These are phyloP conservation scores for Scolopax rusticola DNA, from an alignment of 2,797 vertebrate genomes.

Conservation along the genomic window DNA sequence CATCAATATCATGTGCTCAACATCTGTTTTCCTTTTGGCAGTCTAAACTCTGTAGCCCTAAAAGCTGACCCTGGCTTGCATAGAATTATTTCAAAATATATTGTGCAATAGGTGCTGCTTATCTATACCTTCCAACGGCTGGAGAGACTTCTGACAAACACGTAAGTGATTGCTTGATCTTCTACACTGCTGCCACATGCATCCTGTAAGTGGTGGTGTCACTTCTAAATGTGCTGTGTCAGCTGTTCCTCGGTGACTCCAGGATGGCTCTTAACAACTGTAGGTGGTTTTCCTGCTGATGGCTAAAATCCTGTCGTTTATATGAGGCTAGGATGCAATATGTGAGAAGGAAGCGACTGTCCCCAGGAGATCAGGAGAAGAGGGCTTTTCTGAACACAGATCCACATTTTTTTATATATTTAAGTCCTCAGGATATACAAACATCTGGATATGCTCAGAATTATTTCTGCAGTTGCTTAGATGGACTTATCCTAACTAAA, in stretches of 20 bases:
- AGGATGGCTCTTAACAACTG: neutral
- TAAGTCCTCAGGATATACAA: neutral
- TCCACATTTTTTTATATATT: neutral
- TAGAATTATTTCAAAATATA: neutral
- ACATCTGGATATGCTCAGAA: neutral
- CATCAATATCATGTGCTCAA: rapidly evolving
- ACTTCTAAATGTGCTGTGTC: neutral
- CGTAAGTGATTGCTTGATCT: neutral
- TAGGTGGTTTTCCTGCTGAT: neutral
- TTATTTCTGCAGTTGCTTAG: neutral
- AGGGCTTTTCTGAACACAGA: neutral
- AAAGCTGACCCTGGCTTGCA: neutral
- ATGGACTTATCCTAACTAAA: neutral
- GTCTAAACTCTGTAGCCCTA: neutral
- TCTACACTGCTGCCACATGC: rapidly evolving
- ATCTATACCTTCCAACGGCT: neutral
- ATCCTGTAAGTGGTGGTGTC: neutral
- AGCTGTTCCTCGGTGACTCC: neutral
- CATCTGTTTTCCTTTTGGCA: neutral
- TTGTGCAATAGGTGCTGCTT: neutral
- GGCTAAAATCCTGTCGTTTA: neutral
- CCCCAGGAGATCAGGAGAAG: neutral
- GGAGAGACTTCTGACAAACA: neutral
- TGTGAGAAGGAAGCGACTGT: neutral
- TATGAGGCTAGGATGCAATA: neutral